phyloP scores from a whole-genome alignment of 2,797 vertebrate genomes.

The Sebastes diploproa region DNA sequence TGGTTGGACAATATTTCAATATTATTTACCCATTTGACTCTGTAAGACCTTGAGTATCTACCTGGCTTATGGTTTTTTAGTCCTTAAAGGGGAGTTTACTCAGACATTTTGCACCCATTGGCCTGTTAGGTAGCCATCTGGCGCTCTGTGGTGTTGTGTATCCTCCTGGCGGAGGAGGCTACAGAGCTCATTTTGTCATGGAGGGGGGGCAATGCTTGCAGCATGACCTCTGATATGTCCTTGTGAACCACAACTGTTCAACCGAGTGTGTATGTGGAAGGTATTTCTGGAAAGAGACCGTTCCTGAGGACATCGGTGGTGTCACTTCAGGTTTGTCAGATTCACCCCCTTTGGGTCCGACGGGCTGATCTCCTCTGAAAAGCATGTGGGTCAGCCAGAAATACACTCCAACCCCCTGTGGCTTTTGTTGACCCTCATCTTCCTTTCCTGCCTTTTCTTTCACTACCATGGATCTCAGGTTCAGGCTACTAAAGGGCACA shows the following conservation, averaged over 20 bases:
- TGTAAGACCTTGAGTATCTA: neutral
- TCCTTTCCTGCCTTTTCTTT: slow-evolving; percentile 18
- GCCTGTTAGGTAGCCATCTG: slow-evolving; percentile 46
- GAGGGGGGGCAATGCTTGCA: slow-evolving; percentile 11
- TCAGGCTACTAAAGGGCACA: neutral
- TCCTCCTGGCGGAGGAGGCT: slow-evolving; percentile 23
- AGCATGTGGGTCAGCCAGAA: slow-evolving; percentile 70
- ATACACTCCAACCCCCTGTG: slow-evolving; percentile 50
- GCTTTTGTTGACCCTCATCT: slow-evolving; percentile 63
- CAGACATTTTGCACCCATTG: neutral
- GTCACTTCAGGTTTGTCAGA: slow-evolving; percentile 76
- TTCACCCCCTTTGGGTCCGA: slow-evolving; percentile 49
- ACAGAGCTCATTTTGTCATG: slow-evolving; percentile 35
- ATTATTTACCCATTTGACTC: neutral
- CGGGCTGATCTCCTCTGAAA: slow-evolving; percentile 53
- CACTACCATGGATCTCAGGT: neutral
- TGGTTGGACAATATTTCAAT: neutral
- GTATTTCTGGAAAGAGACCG: slow-evolving; percentile 54
- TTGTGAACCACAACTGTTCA: slow-evolving; percentile 51
- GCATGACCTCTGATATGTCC: slow-evolving; percentile 51
- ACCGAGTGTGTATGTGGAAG: slow-evolving; percentile 15
- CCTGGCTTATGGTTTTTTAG: neutral
- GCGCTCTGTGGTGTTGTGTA: slow-evolving; percentile 33
- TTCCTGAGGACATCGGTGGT: slow-evolving; percentile 64
- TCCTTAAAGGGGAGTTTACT: neutral